Percentiles rank a stretch among this genome's conserved stretches.
These are phyloP conservation scores for Oreochromis niloticus DNA, from an alignment of 2,113 vertebrate species.

Conservation along the genomic window DNA sequence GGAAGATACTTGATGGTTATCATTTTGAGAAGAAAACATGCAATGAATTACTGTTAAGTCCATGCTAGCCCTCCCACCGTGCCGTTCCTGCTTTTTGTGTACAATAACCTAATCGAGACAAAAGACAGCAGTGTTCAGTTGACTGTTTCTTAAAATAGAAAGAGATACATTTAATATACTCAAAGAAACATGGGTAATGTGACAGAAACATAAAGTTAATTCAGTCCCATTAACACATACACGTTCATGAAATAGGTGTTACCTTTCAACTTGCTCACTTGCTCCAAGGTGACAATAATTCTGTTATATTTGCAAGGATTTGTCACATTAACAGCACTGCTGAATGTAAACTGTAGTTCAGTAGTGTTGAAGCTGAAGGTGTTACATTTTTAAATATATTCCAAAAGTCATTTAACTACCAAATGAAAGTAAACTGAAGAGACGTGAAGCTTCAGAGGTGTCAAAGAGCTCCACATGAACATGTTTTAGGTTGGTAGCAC, in stretches of 20 bases:
- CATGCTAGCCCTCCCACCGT: not conserved
- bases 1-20: conserved; percentile 37
- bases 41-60: not conserved
- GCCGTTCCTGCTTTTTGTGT: not conserved
- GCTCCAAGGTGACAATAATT: not conserved
- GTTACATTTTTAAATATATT: not conserved
- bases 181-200: not conserved
- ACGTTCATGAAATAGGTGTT: not conserved
- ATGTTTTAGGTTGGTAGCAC: not conserved
- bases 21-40: conserved; percentile 20
- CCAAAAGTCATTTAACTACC: not conserved
- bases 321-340: not conserved
- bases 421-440: not conserved
- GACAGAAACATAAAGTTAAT: not conserved
- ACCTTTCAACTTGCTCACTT: not conserved
- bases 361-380: not conserved
- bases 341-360: not conserved
- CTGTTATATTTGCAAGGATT: not conserved
- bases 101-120: not conserved
- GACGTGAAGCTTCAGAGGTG: not conserved
- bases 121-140: not conserved
- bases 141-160: not conserved
- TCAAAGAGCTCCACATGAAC: not conserved
- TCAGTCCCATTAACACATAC: not conserved
- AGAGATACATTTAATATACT: not conserved